Evolutionary conservation across 2,113 vertebrate genomes (phyloP).

Genomic region (Chloroceryle aenea): DNA sequence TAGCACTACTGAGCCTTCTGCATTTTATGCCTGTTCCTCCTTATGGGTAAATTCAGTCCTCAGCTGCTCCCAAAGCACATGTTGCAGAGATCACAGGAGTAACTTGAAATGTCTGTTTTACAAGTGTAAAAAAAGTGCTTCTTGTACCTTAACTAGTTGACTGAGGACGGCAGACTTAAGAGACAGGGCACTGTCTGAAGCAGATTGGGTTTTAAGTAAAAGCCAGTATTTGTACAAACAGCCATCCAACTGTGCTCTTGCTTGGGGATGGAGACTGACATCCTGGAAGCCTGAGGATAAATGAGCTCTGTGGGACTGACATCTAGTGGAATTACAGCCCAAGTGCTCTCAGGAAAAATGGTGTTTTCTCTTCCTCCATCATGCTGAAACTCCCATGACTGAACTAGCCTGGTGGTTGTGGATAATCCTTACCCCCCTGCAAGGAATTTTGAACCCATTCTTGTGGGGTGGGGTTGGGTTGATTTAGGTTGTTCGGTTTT

Average conservation of each 20-base stretch:
- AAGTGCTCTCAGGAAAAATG: not conserved
- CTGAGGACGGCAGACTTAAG: not conserved
- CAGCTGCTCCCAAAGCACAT: not conserved
- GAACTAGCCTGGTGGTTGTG: not conserved
- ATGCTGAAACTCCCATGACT: not conserved
- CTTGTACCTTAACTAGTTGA: not conserved
- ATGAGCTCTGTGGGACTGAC: slow-evolving; percentile 48
- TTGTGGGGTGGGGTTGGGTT: not conserved
- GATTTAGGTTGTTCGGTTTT: not conserved
- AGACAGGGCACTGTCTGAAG: not conserved
- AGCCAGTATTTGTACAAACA: not conserved
- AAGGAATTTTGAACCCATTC: not conserved
- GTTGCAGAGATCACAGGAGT: not conserved
- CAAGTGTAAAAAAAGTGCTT: not conserved
- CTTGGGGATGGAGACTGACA: not conserved
- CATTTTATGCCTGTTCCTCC: not conserved
- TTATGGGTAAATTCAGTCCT: not conserved
- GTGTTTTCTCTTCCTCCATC: not conserved
- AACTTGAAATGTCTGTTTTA: not conserved
- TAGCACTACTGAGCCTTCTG: not conserved
- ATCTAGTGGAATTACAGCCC: slow-evolving; percentile 56
- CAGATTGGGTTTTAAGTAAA: not conserved
- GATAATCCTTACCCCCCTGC: not conserved
- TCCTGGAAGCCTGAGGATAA: not conserved
- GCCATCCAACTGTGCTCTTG: not conserved